These are phyloP conservation scores for Prorops nasuta DNA, from an alignment of 1,140 invertebrate genomes.

Conservation along the genomic window DNA sequence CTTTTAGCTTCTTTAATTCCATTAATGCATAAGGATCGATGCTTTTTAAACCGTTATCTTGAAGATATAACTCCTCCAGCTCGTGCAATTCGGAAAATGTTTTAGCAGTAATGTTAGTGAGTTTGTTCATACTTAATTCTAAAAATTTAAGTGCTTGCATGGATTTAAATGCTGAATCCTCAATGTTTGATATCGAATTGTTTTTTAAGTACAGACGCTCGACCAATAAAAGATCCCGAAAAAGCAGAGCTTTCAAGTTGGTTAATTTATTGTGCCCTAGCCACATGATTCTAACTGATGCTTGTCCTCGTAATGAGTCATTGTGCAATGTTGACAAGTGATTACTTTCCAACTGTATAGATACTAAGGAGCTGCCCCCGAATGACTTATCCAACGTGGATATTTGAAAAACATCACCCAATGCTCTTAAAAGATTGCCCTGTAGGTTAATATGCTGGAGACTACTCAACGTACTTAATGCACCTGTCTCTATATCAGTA, in stretches of 20 bases:
- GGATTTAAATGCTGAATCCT: slow-evolving; percentile 74
- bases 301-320: slow-evolving; percentile 72
- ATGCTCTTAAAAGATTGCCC: slow-evolving; percentile 71
- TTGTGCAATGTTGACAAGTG: slow-evolving; percentile 71
- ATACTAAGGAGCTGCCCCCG: slow-evolving; percentile 63
- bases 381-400: slow-evolving; percentile 41
- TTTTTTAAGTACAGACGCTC: slow-evolving; percentile 80
- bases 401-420: slow-evolving; percentile 79
- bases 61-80: slow-evolving; percentile 66
- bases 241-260: slow-evolving; percentile 69
- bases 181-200: slow-evolving; percentile 77
- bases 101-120: slow-evolving; percentile 64
- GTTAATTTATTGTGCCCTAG: slow-evolving; percentile 78
- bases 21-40: slow-evolving; percentile 63
- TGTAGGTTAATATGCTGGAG: slow-evolving; percentile 89
- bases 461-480: slow-evolving; percentile 76
- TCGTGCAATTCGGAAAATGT: slow-evolving; percentile 71
- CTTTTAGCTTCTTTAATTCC: slow-evolving; percentile 61
- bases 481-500: slow-evolving; percentile 75
- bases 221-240: slow-evolving; percentile 71
- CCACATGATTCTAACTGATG: slow-evolving; percentile 83
- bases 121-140: slow-evolving; percentile 74
- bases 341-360: slow-evolving; percentile 83
- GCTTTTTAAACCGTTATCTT: slow-evolving; percentile 58
- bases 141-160: slow-evolving; percentile 75